phyloP scores from a whole-genome alignment of 2,113 vertebrate genomes.

The Heloderma charlesbogerti region DNA sequence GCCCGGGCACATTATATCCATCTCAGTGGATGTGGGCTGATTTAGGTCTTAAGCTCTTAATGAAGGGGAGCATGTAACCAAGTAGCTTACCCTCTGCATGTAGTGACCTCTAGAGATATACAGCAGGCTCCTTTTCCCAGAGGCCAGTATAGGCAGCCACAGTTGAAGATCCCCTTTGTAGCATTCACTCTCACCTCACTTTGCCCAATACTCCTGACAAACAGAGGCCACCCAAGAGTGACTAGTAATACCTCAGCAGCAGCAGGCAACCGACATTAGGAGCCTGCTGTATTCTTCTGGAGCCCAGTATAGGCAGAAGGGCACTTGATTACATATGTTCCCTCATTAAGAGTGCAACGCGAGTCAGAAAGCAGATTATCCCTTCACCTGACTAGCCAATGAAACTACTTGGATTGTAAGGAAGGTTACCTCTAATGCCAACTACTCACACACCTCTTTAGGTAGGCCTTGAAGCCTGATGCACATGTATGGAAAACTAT shows the following conservation, averaged over 20 bases:
- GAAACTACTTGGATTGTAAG: background rate
- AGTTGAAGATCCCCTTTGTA: background rate
- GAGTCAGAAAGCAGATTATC: background rate
- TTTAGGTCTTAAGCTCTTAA: background rate
- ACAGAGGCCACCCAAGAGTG: background rate
- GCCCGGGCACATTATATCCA: background rate
- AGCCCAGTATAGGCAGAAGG: background rate
- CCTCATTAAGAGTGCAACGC: background rate
- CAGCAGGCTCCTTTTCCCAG: background rate
- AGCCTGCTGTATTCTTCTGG: background rate
- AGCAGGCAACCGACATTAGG: background rate
- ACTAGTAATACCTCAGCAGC: background rate
- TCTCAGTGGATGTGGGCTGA: background rate
- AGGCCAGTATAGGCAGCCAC: background rate
- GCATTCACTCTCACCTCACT: background rate
- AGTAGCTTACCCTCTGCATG: background rate
- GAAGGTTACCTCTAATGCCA: background rate
- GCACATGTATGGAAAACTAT: background rate
- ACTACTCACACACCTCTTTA: background rate
- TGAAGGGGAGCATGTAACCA: background rate
- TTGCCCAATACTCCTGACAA: background rate
- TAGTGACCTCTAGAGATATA: background rate
- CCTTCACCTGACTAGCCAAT: background rate
- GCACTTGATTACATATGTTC: background rate
- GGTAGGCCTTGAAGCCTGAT: background rate